Percentiles rank a stretch among this genome's conserved stretches.
Evolutionary conservation across 2,113 vertebrate genomes (phyloP).

Genomic region (Rattus norvegicus): DNA sequence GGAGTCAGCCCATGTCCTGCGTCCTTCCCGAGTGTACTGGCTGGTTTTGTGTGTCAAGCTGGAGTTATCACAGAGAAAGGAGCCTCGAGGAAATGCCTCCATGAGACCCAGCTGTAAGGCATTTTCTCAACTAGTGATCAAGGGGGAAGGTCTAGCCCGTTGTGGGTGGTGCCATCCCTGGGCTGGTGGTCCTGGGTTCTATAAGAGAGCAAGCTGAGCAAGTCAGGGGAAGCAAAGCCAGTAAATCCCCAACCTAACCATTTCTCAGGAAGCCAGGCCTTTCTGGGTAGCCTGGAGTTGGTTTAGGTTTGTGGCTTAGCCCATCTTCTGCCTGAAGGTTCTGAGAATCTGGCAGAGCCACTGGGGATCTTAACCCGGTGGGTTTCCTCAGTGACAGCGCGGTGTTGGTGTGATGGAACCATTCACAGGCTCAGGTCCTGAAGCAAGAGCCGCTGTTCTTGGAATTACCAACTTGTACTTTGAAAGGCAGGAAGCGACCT

Average conservation of each 20-base stretch:
- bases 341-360: neutral
- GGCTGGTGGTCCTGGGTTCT: too few relatives aligned
- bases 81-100: too few relatives aligned
- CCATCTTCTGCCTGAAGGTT: neutral
- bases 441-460: neutral
- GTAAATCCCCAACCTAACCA: neutral
- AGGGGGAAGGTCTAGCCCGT: too few relatives aligned
- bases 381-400: too few relatives aligned
- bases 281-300: neutral
- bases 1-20: rapidly evolving
- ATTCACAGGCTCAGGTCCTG: neutral
- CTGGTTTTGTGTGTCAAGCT: too few relatives aligned
- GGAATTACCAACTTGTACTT: neutral
- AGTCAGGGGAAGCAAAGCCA: too few relatives aligned
- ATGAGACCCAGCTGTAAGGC: too few relatives aligned
- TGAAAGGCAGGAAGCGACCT: neutral
- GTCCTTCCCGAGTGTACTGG: neutral
- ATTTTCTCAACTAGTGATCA: too few relatives aligned
- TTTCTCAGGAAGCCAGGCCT: neutral
- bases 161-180: too few relatives aligned
- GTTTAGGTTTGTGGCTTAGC: neutral
- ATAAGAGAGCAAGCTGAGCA: too few relatives aligned
- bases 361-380: neutral
- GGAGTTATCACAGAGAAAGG: too few relatives aligned
- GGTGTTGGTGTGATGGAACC: too few relatives aligned